phyloP scores from a whole-genome alignment of 2,888 invertebrate species.

The Aspidapion aeneum region DNA sequence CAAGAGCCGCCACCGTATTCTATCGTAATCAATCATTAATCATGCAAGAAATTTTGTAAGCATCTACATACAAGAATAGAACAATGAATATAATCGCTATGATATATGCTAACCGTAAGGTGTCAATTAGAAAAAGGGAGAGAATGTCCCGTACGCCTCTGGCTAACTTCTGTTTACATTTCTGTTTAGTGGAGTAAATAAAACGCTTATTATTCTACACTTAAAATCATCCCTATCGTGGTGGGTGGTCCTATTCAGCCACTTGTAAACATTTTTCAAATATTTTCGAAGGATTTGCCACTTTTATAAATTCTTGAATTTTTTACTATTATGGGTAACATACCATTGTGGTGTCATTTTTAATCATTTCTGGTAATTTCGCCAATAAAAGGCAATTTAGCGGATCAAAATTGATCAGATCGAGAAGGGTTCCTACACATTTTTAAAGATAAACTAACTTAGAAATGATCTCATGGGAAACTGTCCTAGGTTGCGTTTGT shows the following conservation, averaged over 20 bases:
- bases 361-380: background rate
- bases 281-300: constrained; percentile 27
- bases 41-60: too few relatives aligned
- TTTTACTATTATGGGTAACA: background rate
- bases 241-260: constrained; percentile 29
- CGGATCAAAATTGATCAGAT: background rate
- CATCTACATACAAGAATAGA: too few relatives aligned
- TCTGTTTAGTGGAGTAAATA: constrained; percentile 26
- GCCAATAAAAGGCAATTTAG: background rate
- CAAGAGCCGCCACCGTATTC: too few relatives aligned
- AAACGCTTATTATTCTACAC: constrained; percentile 24
- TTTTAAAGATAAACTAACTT: too few relatives aligned
- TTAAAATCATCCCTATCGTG: constrained; percentile 18
- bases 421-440: too few relatives aligned
- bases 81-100: too few relatives aligned
- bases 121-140: too few relatives aligned
- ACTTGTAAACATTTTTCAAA: constrained; percentile 26
- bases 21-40: too few relatives aligned
- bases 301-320: constrained; percentile 23
- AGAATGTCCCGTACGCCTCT: constrained; percentile 10
- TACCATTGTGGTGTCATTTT: background rate
- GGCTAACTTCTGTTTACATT: constrained; percentile 26
- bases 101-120: too few relatives aligned
- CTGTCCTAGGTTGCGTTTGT: too few relatives aligned
- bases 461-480: too few relatives aligned